Base-by-base conservation (phyloP, 2,797 vertebrate species). In the Spondyliosoma cantharus region DNA sequence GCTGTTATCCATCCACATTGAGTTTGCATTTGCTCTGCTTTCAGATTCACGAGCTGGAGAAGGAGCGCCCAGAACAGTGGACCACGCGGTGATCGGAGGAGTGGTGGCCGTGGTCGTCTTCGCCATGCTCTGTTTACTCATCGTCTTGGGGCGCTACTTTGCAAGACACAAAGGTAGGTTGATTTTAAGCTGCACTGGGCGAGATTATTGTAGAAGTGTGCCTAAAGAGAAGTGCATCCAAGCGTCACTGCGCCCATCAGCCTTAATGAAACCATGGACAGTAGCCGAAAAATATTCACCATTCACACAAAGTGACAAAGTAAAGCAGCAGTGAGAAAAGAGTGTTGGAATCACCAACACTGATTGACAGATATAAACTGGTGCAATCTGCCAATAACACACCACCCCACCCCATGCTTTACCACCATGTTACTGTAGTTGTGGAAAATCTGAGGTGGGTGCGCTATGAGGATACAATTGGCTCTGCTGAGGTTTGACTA, bases 61-160 rank as follows among this genome's bases (percentile, higher is more conserved):
- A 81, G 97, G 98, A 46, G 95, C 96, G 0, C 93, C 96, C 0
- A 96, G 97, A 29, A 94, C 96, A 0, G 97, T 99, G 94, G 98
- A 99, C 92, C 98, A 99, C 1, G 98, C 98, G 0, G 97, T 99
- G 89, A 98, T 99, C 0, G 98, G 98, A 0, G 98, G 98, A 0
- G 97, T 99, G 49, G 98, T 99, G 85, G 98, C 98, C 0, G 98
- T 99, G 79, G 98, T 99, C 25, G 98, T 99, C 86, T 99, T 99
- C 0, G 97, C 97, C 19, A 97, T 99, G 96, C 96, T 99, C 72
- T 99, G 98, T 91, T 95, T 99, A 93, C 97, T 99, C 91, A 99
- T 99, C 88, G 95, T 99, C 81, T 92, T 99, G 92, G 98, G 98
- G 20, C 97, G 98, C 82, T 99, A 99, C 86, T 99, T 99, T 78